A percentile compares a stretch with the other conserved stretches of the same genome.
Evolutionary conservation across 2,888 invertebrate genomes (phyloP).

Genomic region (Lasioglossum zephyrum): DNA sequence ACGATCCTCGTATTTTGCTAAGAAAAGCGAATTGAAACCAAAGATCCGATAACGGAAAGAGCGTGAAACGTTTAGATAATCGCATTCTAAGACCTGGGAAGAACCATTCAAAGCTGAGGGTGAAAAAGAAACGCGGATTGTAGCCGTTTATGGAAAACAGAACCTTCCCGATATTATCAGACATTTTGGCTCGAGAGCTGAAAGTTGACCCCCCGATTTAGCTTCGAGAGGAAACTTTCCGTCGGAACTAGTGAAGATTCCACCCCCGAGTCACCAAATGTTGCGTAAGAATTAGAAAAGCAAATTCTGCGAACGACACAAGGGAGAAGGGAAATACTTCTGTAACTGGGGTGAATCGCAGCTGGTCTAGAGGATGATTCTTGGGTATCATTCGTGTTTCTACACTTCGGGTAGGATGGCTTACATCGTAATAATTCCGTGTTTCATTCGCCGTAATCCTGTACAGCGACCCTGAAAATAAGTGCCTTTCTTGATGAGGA

Average conservation of each 20-base stretch:
- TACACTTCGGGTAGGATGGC: not conserved
- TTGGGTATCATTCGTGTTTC: not conserved
- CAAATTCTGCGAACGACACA: constrained; percentile 10
- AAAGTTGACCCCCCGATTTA: not conserved
- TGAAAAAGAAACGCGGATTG: not conserved
- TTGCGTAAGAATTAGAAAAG: constrained; percentile 26
- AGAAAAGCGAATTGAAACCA: not conserved
- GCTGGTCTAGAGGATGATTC: not conserved
- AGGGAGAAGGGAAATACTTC: not conserved
- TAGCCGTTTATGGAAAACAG: constrained; percentile 17
- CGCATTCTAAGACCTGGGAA: too few species aligned
- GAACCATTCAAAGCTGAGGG: not conserved
- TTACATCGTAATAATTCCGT: not conserved
- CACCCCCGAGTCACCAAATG: not conserved
- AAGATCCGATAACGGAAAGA: not conserved
- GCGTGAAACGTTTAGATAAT: not conserved
- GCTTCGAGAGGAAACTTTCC: not conserved
- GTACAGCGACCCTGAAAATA: not conserved
- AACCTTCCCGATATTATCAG: not conserved
- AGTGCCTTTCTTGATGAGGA: too few species aligned
- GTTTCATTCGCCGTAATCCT: not conserved
- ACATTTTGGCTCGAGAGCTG: not conserved
- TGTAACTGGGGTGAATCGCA: constrained; percentile 1
- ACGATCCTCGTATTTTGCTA: not conserved
- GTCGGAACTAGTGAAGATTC: not conserved